These are phyloP conservation scores for Acanthiza pusilla DNA, from an alignment of 2,797 vertebrate genomes.

Conservation along the genomic window DNA sequence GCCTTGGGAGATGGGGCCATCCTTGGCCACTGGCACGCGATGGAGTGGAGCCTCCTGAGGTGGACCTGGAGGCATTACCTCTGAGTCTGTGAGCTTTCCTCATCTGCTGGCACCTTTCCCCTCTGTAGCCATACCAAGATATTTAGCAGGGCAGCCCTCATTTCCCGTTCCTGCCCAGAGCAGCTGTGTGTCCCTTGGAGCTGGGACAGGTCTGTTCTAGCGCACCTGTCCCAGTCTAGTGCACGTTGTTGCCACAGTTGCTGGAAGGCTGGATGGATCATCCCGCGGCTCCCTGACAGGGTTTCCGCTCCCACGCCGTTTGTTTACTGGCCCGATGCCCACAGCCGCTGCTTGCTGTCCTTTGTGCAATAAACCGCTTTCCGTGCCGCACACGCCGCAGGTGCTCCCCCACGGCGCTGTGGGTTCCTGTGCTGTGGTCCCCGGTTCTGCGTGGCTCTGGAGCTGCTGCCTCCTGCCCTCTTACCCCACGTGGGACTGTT, in stretches of 20 bases:
- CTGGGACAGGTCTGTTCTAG: neutral
- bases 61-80: rapidly evolving
- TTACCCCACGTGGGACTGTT: neutral
- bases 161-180: neutral
- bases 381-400: neutral
- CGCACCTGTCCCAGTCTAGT: neutral
- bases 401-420: neutral
- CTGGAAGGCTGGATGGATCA: neutral
- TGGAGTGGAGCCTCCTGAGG: neutral
- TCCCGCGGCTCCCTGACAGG: neutral
- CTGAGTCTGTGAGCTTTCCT: neutral
- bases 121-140: neutral
- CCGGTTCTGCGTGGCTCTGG: neutral
- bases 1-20: neutral
- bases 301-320: neutral
- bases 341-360: neutral
- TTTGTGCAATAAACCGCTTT: neutral
- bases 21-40: rapidly evolving
- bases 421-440: neutral
- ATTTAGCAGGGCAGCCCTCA: neutral
- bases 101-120: neutral
- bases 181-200: neutral
- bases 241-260: neutral
- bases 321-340: neutral
- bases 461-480: neutral